These are phyloP conservation scores for Eolophus roseicapilla DNA, from an alignment of 2,113 vertebrate species.

Conservation along the genomic window DNA sequence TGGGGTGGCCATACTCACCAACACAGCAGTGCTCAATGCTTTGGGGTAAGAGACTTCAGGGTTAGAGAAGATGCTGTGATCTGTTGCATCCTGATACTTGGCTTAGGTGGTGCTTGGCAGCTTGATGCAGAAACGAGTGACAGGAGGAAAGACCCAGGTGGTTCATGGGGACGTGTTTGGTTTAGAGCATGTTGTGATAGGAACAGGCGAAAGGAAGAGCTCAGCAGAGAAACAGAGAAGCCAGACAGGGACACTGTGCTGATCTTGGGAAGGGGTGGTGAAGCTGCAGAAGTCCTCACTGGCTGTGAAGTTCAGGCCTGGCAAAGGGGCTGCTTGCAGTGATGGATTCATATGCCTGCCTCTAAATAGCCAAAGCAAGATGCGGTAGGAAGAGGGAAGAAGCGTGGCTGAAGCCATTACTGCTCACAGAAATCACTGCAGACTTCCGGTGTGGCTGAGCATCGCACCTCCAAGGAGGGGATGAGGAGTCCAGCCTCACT, in stretches of 20 bases:
- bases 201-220: not conserved
- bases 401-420: not conserved
- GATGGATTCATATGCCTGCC: not conserved
- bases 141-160: not conserved
- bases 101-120: not conserved
- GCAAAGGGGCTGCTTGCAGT: not conserved
- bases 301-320: not conserved
- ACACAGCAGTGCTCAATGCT: not conserved
- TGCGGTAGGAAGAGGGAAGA: not conserved
- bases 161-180: not conserved
- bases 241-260: too few species aligned
- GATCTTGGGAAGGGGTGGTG: not conserved
- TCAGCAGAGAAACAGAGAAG: not conserved
- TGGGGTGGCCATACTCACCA: not conserved
- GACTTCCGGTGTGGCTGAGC: not conserved
- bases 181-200: not conserved
- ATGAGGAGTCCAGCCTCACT: not conserved
- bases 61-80: not conserved
- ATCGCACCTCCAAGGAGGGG: accelerated
- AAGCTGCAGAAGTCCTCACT: not conserved
- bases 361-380: accelerated
- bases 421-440: not conserved
- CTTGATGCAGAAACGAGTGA: not conserved
- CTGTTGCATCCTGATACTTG: accelerated
- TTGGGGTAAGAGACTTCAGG: not conserved